Conservation (phyloP, 2,113 vertebrate species). For the Cyrtonyx montezumae region DNA sequence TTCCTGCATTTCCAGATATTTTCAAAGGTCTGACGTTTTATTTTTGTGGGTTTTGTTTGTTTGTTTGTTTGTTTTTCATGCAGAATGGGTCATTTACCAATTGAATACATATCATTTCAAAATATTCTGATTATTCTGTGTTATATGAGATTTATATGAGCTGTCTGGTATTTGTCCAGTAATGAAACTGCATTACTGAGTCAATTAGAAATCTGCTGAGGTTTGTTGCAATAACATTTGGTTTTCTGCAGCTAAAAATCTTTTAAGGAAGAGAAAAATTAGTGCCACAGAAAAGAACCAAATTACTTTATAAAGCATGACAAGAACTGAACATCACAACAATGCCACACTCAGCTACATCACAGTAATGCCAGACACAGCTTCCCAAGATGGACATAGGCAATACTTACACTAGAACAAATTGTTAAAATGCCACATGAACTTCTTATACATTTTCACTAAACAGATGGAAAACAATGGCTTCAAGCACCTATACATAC, state of each 20-base stretch:
- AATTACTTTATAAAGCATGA: not conserved
- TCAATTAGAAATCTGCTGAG: not conserved
- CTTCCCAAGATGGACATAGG: not conserved
- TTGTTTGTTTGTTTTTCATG: accelerated
- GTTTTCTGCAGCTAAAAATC: not conserved
- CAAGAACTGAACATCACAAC: not conserved
- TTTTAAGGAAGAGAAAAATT: not conserved
- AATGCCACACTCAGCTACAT: not conserved
- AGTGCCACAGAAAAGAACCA: not conserved
- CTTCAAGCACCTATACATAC: not conserved
- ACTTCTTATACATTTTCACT: not conserved
- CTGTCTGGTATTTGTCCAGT: not conserved
- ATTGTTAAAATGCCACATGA: not conserved
- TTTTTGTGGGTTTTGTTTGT: not conserved
- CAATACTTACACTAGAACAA: not conserved
- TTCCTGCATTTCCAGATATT: not conserved
- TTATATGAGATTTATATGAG: slow-evolving; percentile 14
- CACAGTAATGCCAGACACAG: not conserved
- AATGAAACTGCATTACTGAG: not conserved
- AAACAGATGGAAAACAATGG: not conserved
- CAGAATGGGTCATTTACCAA: not conserved
- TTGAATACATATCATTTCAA: not conserved
- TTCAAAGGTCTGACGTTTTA: not conserved
- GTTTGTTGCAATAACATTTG: not conserved
- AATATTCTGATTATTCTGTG: not conserved